Evolutionary conservation across 1,140 invertebrate genomes (phyloP).

Genomic region (Nomia melanderi): DNA sequence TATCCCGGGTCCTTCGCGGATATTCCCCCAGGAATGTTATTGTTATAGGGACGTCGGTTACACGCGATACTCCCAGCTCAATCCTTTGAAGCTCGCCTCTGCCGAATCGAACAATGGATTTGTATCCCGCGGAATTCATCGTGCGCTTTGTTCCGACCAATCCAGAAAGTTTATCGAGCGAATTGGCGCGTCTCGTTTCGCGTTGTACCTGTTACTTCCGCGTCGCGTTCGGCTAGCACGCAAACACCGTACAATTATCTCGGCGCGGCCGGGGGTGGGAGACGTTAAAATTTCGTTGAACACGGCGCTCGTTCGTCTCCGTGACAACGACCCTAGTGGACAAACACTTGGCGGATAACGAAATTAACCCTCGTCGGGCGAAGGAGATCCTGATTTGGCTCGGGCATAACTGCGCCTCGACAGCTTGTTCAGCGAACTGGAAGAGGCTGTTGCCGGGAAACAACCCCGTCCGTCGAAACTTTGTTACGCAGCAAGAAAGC

Average conservation of each 20-base stretch:
- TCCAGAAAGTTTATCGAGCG: too few species aligned
- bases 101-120: neutral
- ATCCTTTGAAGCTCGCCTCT: neutral
- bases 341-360: constrained; percentile 46
- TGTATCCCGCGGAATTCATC: neutral
- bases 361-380: constrained; percentile 48
- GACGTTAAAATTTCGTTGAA: constrained; percentile 9
- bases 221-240: too few species aligned
- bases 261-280: neutral
- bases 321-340: constrained; percentile 27
- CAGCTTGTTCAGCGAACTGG: constrained; percentile 31
- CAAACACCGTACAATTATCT: neutral
- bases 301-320: neutral
- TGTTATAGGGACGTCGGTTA: neutral
- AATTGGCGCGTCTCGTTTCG: neutral
- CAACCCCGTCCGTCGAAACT: constrained; percentile 29
- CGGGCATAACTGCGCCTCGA: constrained; percentile 11
- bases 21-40: neutral
- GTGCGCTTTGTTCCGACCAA: neutral
- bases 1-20: neutral
- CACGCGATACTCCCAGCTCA: too few species aligned
- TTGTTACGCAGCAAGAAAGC: constrained; percentile 32
- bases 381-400: constrained; percentile 40
- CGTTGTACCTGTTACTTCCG: too few species aligned
- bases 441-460: constrained; percentile 13